phyloP scores from a whole-genome alignment of 2,113 vertebrate species.

The Hassar affinis region DNA sequence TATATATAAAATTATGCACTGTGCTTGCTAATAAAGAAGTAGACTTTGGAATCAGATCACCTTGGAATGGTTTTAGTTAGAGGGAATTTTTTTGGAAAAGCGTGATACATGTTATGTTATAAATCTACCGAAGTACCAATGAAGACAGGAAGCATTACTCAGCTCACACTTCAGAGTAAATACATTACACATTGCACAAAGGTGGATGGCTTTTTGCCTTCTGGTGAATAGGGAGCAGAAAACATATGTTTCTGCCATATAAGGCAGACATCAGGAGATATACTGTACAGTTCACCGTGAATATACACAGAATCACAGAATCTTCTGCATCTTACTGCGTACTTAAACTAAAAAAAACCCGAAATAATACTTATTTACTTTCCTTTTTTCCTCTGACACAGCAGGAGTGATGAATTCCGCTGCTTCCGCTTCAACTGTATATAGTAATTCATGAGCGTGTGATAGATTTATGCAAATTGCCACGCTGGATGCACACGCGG shows the following conservation, averaged over 20 bases:
- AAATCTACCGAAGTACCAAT: neutral
- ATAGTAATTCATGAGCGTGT: constrained; percentile 4
- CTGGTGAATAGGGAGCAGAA: neutral
- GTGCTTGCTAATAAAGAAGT: too few relatives aligned
- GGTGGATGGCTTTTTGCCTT: constrained; percentile 2
- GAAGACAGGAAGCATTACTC: neutral
- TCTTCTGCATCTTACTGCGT: neutral
- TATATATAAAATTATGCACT: too few relatives aligned
- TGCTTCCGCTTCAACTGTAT: constrained; percentile 16
- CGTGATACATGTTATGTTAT: neutral
- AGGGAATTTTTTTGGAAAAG: neutral
- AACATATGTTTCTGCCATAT: constrained; percentile 1
- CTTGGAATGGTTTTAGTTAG: too few relatives aligned
- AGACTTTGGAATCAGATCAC: too few relatives aligned
- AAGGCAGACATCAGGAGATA: neutral
- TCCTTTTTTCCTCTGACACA: constrained; percentile 13
- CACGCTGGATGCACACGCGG: constrained; percentile 11
- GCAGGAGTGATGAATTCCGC: neutral
- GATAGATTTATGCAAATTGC: constrained; percentile 38
- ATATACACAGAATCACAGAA: neutral
- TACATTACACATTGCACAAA: neutral
- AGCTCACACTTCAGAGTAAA: neutral
- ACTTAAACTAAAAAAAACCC: neutral
- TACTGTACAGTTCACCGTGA: neutral
- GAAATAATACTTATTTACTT: constrained; percentile 26